Evolutionary conservation across 2,113 vertebrate species (phyloP).

Genomic region (Semnopithecus entellus): DNA sequence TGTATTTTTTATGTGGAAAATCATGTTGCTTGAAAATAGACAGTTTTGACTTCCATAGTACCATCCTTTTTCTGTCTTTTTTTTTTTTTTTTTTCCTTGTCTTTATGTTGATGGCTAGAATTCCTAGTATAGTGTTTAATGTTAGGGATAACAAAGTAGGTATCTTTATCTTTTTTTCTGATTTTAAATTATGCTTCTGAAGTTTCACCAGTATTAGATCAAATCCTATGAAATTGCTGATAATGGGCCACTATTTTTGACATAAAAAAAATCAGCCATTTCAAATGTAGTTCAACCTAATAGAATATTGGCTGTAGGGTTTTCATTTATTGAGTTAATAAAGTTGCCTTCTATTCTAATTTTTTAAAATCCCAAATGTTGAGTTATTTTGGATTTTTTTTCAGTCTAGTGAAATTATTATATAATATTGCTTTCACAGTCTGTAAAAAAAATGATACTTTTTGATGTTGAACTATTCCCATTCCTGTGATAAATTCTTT

Average conservation of each 20-base stretch:
- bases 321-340: slow-evolving; percentile 3
- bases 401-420: not conserved
- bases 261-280: not conserved
- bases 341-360: not conserved
- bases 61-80: not conserved
- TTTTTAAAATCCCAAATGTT: not conserved
- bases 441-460: not conserved
- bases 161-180: not conserved
- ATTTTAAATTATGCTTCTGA: slow-evolving; percentile 10
- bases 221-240: not conserved
- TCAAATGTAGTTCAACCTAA: not conserved
- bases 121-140: not conserved
- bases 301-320: not conserved
- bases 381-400: not conserved
- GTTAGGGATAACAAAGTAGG: not conserved
- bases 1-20: not conserved
- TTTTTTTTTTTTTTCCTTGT: not conserved
- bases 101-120: not conserved
- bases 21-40: not conserved
- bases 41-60: not conserved
- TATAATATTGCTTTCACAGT: no score
- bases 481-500: not conserved
- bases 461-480: not conserved
- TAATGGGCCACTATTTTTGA: not conserved
- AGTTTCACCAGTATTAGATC: not conserved